A percentile compares a stretch with the other conserved stretches of the same genome.
Evolutionary conservation across 92 coral and sea anemone genomes (phyloP).

Genomic region (Epizoanthus fatuus): DNA sequence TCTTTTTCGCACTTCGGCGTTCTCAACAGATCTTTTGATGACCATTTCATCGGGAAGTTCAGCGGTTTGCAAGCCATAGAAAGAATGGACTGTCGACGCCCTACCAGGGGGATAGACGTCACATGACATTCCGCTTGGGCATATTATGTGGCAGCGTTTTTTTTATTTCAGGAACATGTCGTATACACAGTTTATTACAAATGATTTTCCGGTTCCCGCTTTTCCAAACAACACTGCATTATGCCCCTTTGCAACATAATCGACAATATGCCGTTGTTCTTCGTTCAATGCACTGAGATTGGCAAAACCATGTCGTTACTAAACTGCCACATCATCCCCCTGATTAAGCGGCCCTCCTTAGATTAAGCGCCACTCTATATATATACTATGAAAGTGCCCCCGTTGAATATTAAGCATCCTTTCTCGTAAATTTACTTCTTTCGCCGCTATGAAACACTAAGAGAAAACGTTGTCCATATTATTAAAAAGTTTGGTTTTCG

Average conservation of each 20-base stretch:
- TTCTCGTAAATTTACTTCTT: too few relatives aligned
- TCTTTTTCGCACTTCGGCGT: constrained; percentile 19
- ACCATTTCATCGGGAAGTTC: constrained; percentile 24
- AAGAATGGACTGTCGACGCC: constrained; percentile 29
- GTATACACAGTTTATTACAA: background rate
- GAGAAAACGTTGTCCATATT: too few relatives aligned
- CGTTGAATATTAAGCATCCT: too few relatives aligned
- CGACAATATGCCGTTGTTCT: background rate
- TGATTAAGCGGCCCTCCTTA: too few relatives aligned
- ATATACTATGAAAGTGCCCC: too few relatives aligned
- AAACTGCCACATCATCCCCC: too few relatives aligned
- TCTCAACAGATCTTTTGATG: background rate
- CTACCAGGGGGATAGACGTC: constrained; percentile 2
- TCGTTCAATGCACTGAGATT: too few relatives aligned
- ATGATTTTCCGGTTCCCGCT: constrained; percentile 20
- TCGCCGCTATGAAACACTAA: too few relatives aligned
- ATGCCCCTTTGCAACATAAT: background rate
- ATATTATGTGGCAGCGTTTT: background rate
- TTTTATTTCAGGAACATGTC: background rate
- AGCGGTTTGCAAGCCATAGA: constrained; percentile 34
- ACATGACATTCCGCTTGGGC: constrained; percentile 37
- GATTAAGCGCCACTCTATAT: too few relatives aligned
- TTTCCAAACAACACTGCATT: constrained; percentile 3
- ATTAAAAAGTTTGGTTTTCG: too few relatives aligned
- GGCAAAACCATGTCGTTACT: too few relatives aligned